Conservation (phyloP, 2,797 vertebrate species). For the Allenopithecus nigroviridis region DNA sequence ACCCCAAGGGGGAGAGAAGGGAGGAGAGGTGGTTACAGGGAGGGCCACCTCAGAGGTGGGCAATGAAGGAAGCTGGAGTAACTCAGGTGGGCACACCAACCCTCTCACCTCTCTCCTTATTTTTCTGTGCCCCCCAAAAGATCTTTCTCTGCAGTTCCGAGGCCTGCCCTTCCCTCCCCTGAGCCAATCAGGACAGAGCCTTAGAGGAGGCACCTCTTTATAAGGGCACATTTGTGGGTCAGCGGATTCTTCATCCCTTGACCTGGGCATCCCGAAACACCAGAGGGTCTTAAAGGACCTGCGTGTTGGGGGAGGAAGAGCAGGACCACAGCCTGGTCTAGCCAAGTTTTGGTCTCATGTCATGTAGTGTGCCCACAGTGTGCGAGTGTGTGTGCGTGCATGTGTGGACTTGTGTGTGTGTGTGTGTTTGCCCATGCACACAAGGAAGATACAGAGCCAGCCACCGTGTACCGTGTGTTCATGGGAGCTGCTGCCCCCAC, state of each 20-base stretch:
- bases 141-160: not conserved
- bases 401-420: accelerated
- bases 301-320: not conserved
- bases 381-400: not conserved
- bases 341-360: accelerated
- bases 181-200: not conserved
- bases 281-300: too few relatives aligned
- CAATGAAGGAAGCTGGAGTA: not conserved
- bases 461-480: not conserved
- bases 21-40: not conserved
- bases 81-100: not conserved
- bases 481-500: slow-evolving; percentile 1
- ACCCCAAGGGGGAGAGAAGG: not conserved
- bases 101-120: not conserved
- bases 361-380: not conserved
- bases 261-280: not conserved
- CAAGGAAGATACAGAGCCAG: slow-evolving; percentile 32
- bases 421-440: accelerated
- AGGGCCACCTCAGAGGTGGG: too few relatives aligned
- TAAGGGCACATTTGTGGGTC: not conserved
- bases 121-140: not conserved
- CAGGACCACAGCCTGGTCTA: not conserved
- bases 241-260: not conserved
- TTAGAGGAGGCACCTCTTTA: not conserved
- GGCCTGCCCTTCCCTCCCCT: not conserved